Evolutionary conservation across 2,113 vertebrate genomes (phyloP).

Genomic region (Panurus biarmicus): DNA sequence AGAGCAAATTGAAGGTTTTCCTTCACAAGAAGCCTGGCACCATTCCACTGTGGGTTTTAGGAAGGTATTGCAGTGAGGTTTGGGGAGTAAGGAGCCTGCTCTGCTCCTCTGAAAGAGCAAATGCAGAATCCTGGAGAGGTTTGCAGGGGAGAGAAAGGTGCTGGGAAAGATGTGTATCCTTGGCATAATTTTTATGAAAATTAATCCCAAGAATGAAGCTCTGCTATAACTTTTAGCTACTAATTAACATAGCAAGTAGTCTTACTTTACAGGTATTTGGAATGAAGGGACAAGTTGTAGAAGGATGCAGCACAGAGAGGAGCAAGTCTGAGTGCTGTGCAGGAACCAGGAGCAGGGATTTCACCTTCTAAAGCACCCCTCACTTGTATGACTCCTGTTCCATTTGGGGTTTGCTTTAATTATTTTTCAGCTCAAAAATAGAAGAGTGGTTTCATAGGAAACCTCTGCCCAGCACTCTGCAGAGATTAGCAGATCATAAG

Average conservation of each 20-base stretch:
- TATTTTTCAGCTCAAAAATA: not conserved
- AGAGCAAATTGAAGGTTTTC: not conserved
- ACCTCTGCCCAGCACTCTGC: not conserved
- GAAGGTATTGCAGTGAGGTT: not conserved
- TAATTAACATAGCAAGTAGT: not conserved
- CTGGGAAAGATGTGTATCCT: not conserved
- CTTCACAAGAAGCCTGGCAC: not conserved
- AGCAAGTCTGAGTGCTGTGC: not conserved
- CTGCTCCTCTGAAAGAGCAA: not conserved
- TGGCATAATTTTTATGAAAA: not conserved
- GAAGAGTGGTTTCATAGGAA: not conserved
- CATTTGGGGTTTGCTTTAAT: not conserved
- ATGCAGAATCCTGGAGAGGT: not conserved
- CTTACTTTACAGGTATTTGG: not conserved
- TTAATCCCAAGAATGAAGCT: not conserved
- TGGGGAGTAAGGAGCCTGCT: not conserved
- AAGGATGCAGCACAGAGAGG: not conserved
- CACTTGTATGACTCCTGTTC: not conserved
- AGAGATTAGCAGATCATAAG: constrained; percentile 24
- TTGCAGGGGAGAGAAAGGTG: not conserved
- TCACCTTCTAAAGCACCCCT: not conserved
- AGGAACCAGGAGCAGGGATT: not conserved
- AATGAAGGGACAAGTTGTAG: not conserved
- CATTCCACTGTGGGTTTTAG: not conserved
- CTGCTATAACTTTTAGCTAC: not conserved